Evolutionary conservation across 1,140 invertebrate genomes (phyloP).

Genomic region (Bombus confusus): DNA sequence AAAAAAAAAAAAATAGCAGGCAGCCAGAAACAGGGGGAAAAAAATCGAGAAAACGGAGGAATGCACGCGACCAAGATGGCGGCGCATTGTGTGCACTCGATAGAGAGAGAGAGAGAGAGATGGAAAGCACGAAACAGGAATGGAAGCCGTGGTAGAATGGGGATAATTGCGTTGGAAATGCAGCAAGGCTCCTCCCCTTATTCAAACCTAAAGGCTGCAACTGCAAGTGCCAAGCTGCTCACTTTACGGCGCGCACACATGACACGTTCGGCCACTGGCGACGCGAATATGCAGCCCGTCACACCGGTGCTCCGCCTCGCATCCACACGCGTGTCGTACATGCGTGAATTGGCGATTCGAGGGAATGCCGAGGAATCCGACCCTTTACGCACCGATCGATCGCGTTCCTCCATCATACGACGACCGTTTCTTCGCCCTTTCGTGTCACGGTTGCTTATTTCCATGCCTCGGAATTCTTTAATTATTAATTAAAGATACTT

Average conservation of each 20-base stretch:
- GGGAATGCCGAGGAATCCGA: background rate
- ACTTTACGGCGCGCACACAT: constrained; percentile 67
- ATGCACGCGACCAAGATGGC: constrained; percentile 72
- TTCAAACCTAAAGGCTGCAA: constrained; percentile 68
- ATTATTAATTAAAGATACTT: background rate
- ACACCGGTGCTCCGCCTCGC: constrained; percentile 52
- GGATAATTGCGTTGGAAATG: constrained; percentile 77
- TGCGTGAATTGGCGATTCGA: background rate
- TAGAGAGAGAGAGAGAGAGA: constrained; percentile 39
- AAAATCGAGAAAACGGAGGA: constrained; percentile 63
- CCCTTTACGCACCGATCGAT: background rate
- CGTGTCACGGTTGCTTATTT: background rate
- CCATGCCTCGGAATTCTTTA: background rate
- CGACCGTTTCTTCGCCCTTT: background rate
- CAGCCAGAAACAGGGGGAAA: constrained; percentile 39
- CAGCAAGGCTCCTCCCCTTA: constrained; percentile 75
- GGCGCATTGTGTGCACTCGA: constrained; percentile 52
- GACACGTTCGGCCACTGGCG: constrained; percentile 63
- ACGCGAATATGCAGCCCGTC: constrained; percentile 45
- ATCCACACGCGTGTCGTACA: background rate
- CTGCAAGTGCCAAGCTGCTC: constrained; percentile 70
- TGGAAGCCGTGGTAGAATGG: constrained; percentile 70
- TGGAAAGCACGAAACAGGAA: constrained; percentile 61
- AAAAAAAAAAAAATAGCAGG: constrained; percentile 30
- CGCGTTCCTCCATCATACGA: background rate